Conservation (phyloP, 2,113 vertebrate genomes). For the Oncorhynchus keta region DNA sequence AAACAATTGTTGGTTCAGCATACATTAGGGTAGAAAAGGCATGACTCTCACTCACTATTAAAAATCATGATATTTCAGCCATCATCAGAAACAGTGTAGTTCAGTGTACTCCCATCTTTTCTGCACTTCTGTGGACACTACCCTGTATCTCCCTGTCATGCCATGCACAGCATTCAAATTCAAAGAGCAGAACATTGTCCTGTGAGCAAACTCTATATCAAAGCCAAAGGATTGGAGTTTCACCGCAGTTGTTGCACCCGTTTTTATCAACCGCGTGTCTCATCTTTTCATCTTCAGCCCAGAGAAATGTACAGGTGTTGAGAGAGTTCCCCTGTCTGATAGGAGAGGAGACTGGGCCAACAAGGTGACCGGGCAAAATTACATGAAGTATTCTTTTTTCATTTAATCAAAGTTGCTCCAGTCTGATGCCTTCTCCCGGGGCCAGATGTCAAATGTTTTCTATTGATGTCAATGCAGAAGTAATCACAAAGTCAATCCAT, state of each 20-base stretch:
- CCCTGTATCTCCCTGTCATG: neutral
- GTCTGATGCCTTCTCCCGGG: conserved; percentile 87
- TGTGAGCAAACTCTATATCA: conserved; percentile 56
- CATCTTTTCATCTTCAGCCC: conserved; percentile 63
- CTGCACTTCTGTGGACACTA: neutral
- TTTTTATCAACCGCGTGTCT: conserved; percentile 65
- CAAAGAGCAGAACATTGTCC: conserved; percentile 46
- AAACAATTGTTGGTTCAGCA: too few species aligned
- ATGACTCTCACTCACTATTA: neutral
- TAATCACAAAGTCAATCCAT: conserved; percentile 90
- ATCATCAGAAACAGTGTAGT: too few species aligned
- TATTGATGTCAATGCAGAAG: conserved; percentile 88
- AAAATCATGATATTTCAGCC: neutral
- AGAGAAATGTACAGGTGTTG: conserved; percentile 92
- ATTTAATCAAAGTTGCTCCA: conserved; percentile 91
- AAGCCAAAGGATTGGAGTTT: conserved; percentile 57
- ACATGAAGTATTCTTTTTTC: conserved; percentile 76
- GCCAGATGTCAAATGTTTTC: conserved; percentile 96
- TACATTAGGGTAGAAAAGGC: too few species aligned
- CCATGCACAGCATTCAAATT: conserved; percentile 29
- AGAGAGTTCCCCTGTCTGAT: conserved; percentile 86
- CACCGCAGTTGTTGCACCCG: conserved; percentile 51
- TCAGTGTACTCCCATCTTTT: neutral
- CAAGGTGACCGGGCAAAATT: conserved; percentile 91
- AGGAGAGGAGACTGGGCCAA: conserved; percentile 84